These are phyloP conservation scores for Trachelus troglodyta DNA, from an alignment of 2,888 invertebrate genomes.

Conservation along the genomic window DNA sequence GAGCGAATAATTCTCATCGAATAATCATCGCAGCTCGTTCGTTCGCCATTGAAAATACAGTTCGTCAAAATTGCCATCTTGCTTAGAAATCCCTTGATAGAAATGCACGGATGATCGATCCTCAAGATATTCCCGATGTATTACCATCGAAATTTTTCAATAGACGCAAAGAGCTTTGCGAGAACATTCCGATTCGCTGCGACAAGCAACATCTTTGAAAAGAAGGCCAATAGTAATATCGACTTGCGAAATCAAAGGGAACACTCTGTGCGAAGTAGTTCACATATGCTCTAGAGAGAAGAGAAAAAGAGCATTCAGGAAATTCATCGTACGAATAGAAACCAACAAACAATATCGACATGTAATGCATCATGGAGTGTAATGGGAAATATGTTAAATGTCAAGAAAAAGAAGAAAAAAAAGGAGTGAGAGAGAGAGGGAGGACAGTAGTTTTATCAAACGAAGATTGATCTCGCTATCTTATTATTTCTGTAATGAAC, in stretches of 20 bases:
- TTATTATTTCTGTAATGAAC: slow-evolving; percentile 13
- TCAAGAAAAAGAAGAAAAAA: neutral
- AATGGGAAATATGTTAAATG: neutral
- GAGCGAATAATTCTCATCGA: slow-evolving; percentile 34
- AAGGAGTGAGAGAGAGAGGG: neutral
- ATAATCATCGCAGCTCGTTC: slow-evolving; percentile 17
- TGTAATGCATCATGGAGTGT: neutral
- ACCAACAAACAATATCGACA: neutral
- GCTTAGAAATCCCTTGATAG: neutral
- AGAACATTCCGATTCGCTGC: too few relatives aligned
- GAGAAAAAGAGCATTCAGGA: neutral
- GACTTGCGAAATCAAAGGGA: neutral
- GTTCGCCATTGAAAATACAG: slow-evolving; percentile 12
- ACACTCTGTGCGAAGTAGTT: neutral
- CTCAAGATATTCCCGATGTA: neutral
- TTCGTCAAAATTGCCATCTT: neutral
- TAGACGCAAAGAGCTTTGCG: too few relatives aligned
- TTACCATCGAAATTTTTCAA: too few relatives aligned
- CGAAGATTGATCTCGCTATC: slow-evolving; percentile 15
- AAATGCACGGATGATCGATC: neutral
- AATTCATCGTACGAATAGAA: neutral
- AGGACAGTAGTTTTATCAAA: slow-evolving; percentile 7
- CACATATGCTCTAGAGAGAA: neutral
- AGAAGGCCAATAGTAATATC: neutral
- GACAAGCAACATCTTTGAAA: neutral